These are phyloP conservation scores for Drosophila pallidifrons DNA, from an alignment of 1,140 invertebrate genomes.

Conservation along the genomic window DNA sequence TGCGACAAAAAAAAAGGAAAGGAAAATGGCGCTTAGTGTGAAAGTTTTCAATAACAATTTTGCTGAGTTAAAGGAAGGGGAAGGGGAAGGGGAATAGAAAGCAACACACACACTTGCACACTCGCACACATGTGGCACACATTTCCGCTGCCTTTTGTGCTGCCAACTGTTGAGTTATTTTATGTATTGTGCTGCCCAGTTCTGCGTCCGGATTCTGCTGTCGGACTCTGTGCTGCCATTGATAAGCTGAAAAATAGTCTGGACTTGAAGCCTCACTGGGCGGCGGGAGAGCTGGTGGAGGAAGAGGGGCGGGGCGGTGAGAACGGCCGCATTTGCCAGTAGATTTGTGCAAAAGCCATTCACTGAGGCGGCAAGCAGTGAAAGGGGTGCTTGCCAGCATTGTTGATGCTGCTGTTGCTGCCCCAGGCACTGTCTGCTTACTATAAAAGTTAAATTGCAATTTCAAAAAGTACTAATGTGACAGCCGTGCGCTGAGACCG, in stretches of 20 bases:
- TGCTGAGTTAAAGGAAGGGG: not conserved
- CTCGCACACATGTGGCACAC: slow-evolving; percentile 4
- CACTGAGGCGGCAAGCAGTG: slow-evolving; percentile 9
- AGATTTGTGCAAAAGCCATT: slow-evolving; percentile 55
- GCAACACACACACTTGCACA: not conserved
- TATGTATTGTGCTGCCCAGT: slow-evolving; percentile 54
- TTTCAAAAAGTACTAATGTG: slow-evolving; percentile 77
- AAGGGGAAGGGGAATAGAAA: not conserved
- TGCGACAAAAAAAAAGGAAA: slow-evolving; percentile 4
- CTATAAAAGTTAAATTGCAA: slow-evolving; percentile 77
- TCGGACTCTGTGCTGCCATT: slow-evolving; percentile 44
- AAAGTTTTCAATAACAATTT: slow-evolving; percentile 73
- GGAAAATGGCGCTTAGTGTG: slow-evolving; percentile 25
- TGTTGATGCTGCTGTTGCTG: slow-evolving; percentile 9
- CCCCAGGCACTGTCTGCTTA: slow-evolving; percentile 44
- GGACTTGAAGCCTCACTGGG: slow-evolving; percentile 16
- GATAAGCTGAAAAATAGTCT: slow-evolving; percentile 68
- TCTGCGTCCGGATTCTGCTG: slow-evolving; percentile 13
- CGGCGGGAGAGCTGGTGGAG: not conserved
- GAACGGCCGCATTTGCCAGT: slow-evolving; percentile 51
- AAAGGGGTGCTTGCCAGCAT: slow-evolving; percentile 6
- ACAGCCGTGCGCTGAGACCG: slow-evolving; percentile 51
- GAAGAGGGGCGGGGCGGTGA: not conserved
- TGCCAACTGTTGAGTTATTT: slow-evolving; percentile 74
- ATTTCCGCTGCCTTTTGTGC: slow-evolving; percentile 47